These are phyloP conservation scores for Agriopis leucophaearia DNA, from an alignment of 2,888 invertebrate genomes.

Conservation along the genomic window DNA sequence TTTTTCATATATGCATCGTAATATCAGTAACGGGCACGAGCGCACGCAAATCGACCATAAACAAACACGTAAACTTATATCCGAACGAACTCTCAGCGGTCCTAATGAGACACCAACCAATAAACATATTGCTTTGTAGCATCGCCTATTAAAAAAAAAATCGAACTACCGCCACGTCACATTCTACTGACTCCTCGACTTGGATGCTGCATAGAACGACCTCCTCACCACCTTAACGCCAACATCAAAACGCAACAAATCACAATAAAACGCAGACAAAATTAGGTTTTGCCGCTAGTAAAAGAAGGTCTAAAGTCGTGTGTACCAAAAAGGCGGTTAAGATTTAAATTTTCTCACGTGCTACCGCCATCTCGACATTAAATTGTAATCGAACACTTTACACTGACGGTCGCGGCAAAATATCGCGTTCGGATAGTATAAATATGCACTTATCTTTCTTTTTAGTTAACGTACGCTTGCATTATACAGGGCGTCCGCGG, in stretches of 20 bases:
- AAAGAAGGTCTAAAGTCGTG: conserved; percentile 51
- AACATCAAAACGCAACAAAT: conserved; percentile 47
- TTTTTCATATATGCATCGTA: conserved; percentile 13
- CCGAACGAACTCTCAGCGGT: conserved; percentile 46
- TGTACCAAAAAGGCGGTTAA: conserved; percentile 49
- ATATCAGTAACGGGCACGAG: conserved; percentile 13
- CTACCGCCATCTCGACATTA: conserved; percentile 78
- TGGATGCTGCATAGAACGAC: conserved; percentile 74
- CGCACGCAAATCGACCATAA: conserved; percentile 24
- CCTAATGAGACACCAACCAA: conserved; percentile 60
- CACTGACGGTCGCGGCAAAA: conserved; percentile 80
- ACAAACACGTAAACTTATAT: conserved; percentile 34
- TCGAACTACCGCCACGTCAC: conserved; percentile 64
- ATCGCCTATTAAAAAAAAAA: conserved; percentile 61
- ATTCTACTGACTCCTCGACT: conserved; percentile 60
- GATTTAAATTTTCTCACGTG: conserved; percentile 73
- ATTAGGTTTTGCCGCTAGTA: conserved; percentile 38
- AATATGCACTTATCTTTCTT: conserved; percentile 86
- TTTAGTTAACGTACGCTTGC: conserved; percentile 83
- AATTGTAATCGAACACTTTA: conserved; percentile 86
- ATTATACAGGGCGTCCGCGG: conserved; percentile 77
- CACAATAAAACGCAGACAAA: conserved; percentile 30
- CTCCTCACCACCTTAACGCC: conserved; percentile 56
- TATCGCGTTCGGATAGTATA: conserved; percentile 82
- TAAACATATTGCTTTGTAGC: conserved; percentile 66